Evolutionary conservation across 2,113 vertebrate genomes (phyloP), one percentile per base, ranked within the genome.

Genomic region (Calyptomena viridis): DNA sequence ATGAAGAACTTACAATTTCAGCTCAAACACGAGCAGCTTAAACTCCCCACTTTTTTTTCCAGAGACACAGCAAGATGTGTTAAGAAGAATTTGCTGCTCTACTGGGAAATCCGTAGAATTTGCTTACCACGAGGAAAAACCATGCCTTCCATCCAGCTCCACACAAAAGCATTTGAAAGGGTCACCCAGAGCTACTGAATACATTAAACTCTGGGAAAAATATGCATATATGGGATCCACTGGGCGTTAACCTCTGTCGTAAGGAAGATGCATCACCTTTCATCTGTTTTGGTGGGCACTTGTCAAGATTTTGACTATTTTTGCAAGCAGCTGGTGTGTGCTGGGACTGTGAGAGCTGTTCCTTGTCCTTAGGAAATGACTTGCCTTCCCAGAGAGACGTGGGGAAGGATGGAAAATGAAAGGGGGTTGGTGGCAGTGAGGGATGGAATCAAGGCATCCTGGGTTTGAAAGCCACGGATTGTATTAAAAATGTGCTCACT

Each of bases 51-150:
- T 72, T 42, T 63, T 77, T 85, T 80, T 56, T 56, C 74, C 52
- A 35, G 63, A 76, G 31, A 93, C 87, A 90, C 77, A 63, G 76
- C 85, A 95, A 80, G 78, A 63, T 82, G 5, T 8, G 35, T 63
- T 82, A 64, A 94, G 92, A 89, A 83, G 68, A 92, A 81, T 94
- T 93, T 89, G 69, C 67, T 94, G 37, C 47, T 72, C 52, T 56
- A 6, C 44, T 79, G 78, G 74, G 84, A 94, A 94, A 95, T 85
- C 49, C 0, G 0, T 33, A 72, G 69, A 72, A 90, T 78, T 91
- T 88, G 67, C 87, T 88, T 92, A 87, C 35, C 66, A 47, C 5
- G 1, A 88, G 84, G 49, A 87, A 91, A 79, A 53, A 1, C 40
- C 39, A 20, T 19, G 19, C 6, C 5, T 33, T 40, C 27, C 40